Evolutionary conservation across 1,140 invertebrate genomes (phyloP), one percentile per base, ranked within the genome.

Genomic region (Pentalonia nigronervosa): DNA sequence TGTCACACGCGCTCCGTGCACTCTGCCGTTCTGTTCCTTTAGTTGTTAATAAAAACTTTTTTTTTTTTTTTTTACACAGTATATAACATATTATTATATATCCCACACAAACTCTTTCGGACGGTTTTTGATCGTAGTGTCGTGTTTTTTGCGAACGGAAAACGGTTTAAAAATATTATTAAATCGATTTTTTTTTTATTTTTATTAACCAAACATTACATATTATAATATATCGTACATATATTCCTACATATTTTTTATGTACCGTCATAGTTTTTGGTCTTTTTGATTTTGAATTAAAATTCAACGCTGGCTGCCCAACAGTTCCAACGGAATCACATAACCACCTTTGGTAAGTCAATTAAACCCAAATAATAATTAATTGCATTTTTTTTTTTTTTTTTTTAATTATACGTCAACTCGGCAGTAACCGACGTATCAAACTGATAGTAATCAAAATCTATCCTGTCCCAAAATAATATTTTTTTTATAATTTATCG

Each of bases 11-110:
- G 91, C 48, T 84, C 81, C 91, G 91, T 86, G 86, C 91, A 50
- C 81, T 93, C 91, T 84, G 81, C 91, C 81, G 91, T 93, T 86
- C 91, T 56, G 91, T 93, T 93, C 91, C 91, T 86, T 84, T 93
- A 56, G 91, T 93, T 50, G 91, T 92, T 92, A 83, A 92, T 83
- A 50, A 92, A 81, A 92, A 53, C 50, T 20, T 81, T 50, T 81
- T 36, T 91, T 81, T 91, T 48, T 81, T n/a, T 84, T 86, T 47
- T 87, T 30, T 87, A 48, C 21, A n/a, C 11, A 47, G 25, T 47
- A 86, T 14, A 86, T 30, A 36, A 47, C 41, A 30, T 36, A 83
- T 84, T 41, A 21, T 84, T 84, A 41, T 84, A 84, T 84, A 86
- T 67, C 81, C 34, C 34, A 36, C 23, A 86, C 9, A 86, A 86